A percentile compares a stretch with the other conserved stretches of the same genome.
Conservation (phyloP, 2,113 vertebrate species). For the Triplophysa siluroides region DNA sequence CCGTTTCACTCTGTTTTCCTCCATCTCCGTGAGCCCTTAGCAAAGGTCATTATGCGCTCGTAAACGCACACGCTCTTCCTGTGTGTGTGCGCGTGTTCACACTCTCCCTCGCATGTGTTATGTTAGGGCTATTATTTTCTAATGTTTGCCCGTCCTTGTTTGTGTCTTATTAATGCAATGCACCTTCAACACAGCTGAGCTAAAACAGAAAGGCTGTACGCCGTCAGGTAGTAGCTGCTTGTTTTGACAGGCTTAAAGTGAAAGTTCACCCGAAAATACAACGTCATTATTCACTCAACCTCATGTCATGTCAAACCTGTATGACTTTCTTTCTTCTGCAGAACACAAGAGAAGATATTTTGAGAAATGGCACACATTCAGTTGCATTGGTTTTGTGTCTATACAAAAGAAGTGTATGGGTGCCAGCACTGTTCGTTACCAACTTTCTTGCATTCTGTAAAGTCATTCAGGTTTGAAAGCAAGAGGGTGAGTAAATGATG, state of each 20-base stretch:
- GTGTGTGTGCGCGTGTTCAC: slow-evolving; percentile 15
- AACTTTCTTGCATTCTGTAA: no score
- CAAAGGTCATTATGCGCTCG: slow-evolving; percentile 58
- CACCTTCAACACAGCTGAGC: slow-evolving; percentile 33
- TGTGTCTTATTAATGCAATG: slow-evolving; percentile 48
- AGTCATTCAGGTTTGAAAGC: no score
- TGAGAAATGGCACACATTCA: no score
- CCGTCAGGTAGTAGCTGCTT: slow-evolving; percentile 39
- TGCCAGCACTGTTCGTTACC: no score
- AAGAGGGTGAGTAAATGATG: no score
- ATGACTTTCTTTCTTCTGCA: no score
- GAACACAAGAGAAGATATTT: no score
- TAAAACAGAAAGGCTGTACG: slow-evolving; percentile 42
- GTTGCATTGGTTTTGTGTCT: no score
- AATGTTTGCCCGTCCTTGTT: slow-evolving; percentile 48
- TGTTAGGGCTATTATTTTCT: slow-evolving; percentile 46
- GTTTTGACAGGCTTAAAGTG: slow-evolving; percentile 36
- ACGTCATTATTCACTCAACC: no score
- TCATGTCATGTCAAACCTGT: no score
- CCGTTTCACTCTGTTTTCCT: slow-evolving; percentile 44
- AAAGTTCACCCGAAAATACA: no score
- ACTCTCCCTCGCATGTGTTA: slow-evolving; percentile 33
- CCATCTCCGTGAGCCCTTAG: slow-evolving; percentile 47
- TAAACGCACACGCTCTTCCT: slow-evolving; percentile 40
- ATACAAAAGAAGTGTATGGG: no score